phyloP scores from a whole-genome alignment of 2,113 vertebrate genomes.

The Oncorhynchus nerka region DNA sequence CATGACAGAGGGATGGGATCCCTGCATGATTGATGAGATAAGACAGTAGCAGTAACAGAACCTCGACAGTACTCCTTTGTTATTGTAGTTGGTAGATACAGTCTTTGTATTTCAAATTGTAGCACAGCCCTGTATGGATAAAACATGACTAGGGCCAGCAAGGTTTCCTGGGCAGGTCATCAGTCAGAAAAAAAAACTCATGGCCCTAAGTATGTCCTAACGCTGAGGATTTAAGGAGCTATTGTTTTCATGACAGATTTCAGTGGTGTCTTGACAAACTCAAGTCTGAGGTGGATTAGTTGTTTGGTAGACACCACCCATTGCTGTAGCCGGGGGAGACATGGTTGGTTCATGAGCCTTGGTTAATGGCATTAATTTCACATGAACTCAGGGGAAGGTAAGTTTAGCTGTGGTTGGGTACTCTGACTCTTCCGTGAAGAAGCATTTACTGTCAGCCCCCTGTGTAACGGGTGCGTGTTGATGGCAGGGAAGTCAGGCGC shows the following conservation, averaged over 20 bases:
- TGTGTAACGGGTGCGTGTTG: slow-evolving; percentile 9
- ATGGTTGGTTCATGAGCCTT: slow-evolving; percentile 43
- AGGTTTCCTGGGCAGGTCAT: too few relatives aligned
- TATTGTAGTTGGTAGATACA: not conserved
- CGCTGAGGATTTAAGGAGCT: not conserved
- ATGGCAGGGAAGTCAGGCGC: too few relatives aligned
- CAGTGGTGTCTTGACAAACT: not conserved
- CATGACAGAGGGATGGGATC: not conserved
- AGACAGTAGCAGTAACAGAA: slow-evolving; percentile 5
- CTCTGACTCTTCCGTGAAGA: slow-evolving; percentile 63
- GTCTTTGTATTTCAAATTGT: not conserved
- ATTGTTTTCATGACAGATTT: too few relatives aligned
- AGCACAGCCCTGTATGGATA: not conserved
- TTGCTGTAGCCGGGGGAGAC: slow-evolving; percentile 21
- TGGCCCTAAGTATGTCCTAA: not conserved
- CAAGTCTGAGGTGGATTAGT: not conserved
- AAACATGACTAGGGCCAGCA: too few relatives aligned
- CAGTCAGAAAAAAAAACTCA: not conserved
- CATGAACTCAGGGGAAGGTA: slow-evolving; percentile 60
- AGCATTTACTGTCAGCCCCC: slow-evolving; percentile 68
- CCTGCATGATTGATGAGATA: not conserved
- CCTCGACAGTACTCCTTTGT: not conserved
- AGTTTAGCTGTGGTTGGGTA: slow-evolving; percentile 57
- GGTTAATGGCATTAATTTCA: slow-evolving; percentile 63
- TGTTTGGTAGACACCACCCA: not conserved